Conservation (phyloP, 1,140 invertebrate genomes). For the Aphelenchoides fujianensis region DNA sequence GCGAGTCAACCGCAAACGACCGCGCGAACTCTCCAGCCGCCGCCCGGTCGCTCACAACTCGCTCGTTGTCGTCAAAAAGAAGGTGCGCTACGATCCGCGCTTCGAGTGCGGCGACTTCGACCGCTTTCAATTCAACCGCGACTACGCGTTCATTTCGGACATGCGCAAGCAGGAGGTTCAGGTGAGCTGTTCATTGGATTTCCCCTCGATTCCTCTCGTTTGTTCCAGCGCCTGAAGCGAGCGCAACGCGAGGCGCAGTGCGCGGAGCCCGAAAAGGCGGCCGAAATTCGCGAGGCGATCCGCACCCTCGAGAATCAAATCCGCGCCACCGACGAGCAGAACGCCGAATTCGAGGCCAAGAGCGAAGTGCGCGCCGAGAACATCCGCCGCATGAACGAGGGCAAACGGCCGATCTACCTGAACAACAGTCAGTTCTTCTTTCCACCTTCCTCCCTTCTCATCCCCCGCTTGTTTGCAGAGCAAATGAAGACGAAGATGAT, state of each 20-base stretch:
- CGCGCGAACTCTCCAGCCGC: slow-evolving; percentile 28
- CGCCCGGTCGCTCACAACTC: not conserved
- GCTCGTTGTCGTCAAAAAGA: slow-evolving; percentile 21
- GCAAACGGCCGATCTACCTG: slow-evolving; percentile 23
- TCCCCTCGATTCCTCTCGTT: not conserved
- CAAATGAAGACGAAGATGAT: slow-evolving; percentile 19
- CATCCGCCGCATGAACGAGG: slow-evolving; percentile 28
- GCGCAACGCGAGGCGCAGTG: not conserved
- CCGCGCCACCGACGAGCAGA: slow-evolving; percentile 17
- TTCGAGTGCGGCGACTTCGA: slow-evolving; percentile 28
- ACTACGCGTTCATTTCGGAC: slow-evolving; percentile 22
- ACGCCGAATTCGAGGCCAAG: slow-evolving; percentile 21
- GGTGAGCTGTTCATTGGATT: not conserved
- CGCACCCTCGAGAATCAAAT: slow-evolving; percentile 19
- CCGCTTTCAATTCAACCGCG: slow-evolving; percentile 25
- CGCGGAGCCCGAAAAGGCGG: slow-evolving; percentile 14
- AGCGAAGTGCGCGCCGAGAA: slow-evolving; percentile 20
- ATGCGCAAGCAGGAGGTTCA: slow-evolving; percentile 13
- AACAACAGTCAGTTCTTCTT: slow-evolving; percentile 17
- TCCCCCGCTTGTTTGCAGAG: slow-evolving; percentile 8
- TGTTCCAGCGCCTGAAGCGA: slow-evolving; percentile 20
- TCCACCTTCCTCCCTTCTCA: not conserved
- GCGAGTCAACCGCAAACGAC: slow-evolving; percentile 25
- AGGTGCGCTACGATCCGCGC: slow-evolving; percentile 18
- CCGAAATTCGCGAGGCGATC: slow-evolving; percentile 11